These are phyloP conservation scores for Macrostomum cliftonense DNA, from an alignment of 2,888 invertebrate species.

Conservation along the genomic window DNA sequence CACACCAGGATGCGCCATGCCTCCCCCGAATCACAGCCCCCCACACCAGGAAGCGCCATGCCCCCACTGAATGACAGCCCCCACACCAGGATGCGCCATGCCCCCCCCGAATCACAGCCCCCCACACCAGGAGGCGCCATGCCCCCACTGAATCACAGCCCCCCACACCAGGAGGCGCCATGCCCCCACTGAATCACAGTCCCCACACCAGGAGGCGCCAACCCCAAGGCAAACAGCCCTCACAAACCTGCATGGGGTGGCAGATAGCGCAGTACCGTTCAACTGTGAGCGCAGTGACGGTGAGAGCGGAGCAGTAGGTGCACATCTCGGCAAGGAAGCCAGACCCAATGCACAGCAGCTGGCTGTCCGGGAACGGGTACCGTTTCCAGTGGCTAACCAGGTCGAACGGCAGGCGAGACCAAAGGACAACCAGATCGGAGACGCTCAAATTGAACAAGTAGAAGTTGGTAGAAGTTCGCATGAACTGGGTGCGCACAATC, in stretches of 20 bases:
- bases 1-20: too few relatives aligned
- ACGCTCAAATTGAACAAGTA: slow-evolving; percentile 71
- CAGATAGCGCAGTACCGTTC: slow-evolving; percentile 9
- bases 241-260: slow-evolving; percentile 4
- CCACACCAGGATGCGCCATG: too few relatives aligned
- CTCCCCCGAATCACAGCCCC: too few relatives aligned
- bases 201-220: too few relatives aligned
- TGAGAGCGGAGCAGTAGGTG: slow-evolving; percentile 7
- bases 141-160: too few relatives aligned
- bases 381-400: slow-evolving; percentile 5
- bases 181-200: too few relatives aligned
- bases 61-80: too few relatives aligned
- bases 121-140: too few relatives aligned
- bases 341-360: slow-evolving; percentile 5
- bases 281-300: slow-evolving; percentile 9
- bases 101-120: too few relatives aligned
- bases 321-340: slow-evolving; percentile 7
- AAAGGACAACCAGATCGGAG: slow-evolving; percentile 47
- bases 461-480: slow-evolving; percentile 78
- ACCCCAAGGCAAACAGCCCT: too few relatives aligned
- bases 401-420: slow-evolving; percentile 4
- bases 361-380: slow-evolving; percentile 4
- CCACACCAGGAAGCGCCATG: too few relatives aligned
- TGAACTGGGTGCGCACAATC: slow-evolving; percentile 55
- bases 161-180: too few relatives aligned